phyloP scores from a whole-genome alignment of 1,140 invertebrate genomes.

The Formica exsecta region DNA sequence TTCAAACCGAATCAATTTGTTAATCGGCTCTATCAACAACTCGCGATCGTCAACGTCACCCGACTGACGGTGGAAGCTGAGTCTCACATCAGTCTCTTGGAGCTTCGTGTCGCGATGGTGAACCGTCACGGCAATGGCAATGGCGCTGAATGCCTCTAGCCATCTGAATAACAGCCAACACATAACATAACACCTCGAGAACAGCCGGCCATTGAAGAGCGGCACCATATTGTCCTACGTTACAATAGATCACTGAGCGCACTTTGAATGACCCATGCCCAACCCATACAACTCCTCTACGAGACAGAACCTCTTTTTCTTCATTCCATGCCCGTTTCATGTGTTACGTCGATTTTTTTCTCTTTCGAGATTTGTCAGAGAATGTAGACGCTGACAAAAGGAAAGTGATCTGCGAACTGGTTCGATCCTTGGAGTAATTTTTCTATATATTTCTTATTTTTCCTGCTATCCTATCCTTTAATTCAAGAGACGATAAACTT shows the following conservation, averaged over 20 bases:
- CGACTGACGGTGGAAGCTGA: neutral
- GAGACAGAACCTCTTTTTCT: constrained; percentile 75
- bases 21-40: constrained; percentile 63
- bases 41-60: constrained; percentile 49
- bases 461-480: neutral
- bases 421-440: neutral
- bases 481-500: neutral
- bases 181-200: constrained; percentile 82
- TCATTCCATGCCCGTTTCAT: constrained; percentile 60
- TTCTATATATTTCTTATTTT: neutral
- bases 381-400: constrained; percentile 50
- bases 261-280: constrained; percentile 78
- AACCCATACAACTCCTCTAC: constrained; percentile 74
- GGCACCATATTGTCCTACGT: constrained; percentile 79
- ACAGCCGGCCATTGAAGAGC: constrained; percentile 79
- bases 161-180: constrained; percentile 81
- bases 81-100: constrained; percentile 24
- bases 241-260: constrained; percentile 81
- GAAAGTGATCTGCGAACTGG: constrained; percentile 51
- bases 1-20: constrained; percentile 71
- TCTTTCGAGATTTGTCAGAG: constrained; percentile 58
- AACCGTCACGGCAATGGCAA: constrained; percentile 63
- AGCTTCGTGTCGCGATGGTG: constrained; percentile 19
- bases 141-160: constrained; percentile 76
- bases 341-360: constrained; percentile 33